Conservation (phyloP, 2,888 invertebrate genomes). For the Patella ulyssiponensis region DNA sequence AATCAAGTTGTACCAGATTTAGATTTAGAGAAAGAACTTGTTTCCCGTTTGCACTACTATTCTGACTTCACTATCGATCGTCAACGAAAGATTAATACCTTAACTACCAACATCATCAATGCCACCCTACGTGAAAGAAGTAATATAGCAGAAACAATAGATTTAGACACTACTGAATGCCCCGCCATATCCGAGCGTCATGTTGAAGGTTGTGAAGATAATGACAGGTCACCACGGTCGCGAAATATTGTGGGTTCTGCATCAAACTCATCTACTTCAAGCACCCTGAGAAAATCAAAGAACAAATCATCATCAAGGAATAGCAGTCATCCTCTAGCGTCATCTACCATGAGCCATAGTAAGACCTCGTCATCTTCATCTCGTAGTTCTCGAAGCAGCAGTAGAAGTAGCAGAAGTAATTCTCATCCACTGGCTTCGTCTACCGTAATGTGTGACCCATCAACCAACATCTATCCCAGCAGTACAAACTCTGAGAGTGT, state of each 20-base stretch:
- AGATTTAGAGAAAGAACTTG: conserved; percentile 51
- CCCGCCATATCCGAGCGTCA: conserved; percentile 19
- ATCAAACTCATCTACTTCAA: conserved; percentile 10
- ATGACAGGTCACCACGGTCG: neutral
- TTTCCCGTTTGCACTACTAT: conserved; percentile 60
- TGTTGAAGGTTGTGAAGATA: conserved; percentile 30
- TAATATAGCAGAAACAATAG: neutral
- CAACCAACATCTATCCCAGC: conserved; percentile 44
- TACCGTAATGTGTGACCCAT: conserved; percentile 54
- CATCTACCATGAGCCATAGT: conserved; percentile 37
- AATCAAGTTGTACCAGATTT: conserved; percentile 54
- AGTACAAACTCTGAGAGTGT: conserved; percentile 52
- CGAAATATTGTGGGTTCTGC: neutral
- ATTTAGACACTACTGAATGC: neutral
- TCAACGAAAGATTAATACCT: conserved; percentile 57
- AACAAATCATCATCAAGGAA: conserved; percentile 7
- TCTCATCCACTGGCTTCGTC: conserved; percentile 59
- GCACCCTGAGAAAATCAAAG: conserved; percentile 6
- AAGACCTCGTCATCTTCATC: conserved; percentile 26
- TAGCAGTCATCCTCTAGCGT: conserved; percentile 21
- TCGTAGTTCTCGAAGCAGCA: conserved; percentile 10
- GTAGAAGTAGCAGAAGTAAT: conserved; percentile 41
- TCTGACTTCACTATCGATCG: conserved; percentile 62
- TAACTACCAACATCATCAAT: conserved; percentile 22
- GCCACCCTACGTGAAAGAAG: neutral